These are phyloP conservation scores for Malurus elegans DNA, from an alignment of 2,113 vertebrate genomes.

Conservation along the genomic window DNA sequence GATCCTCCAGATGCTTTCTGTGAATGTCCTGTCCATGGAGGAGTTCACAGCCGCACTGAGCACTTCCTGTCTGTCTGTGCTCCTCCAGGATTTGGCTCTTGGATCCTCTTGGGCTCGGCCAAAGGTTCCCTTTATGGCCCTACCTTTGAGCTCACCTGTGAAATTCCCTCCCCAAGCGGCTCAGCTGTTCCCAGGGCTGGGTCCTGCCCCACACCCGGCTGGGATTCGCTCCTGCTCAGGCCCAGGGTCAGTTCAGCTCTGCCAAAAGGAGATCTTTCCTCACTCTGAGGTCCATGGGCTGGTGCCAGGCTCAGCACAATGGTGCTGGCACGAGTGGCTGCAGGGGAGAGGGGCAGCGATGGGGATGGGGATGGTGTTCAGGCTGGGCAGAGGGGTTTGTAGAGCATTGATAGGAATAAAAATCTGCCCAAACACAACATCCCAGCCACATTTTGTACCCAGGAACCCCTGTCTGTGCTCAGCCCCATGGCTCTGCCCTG, in stretches of 20 bases:
- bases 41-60: not conserved
- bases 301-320: accelerated
- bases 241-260: not conserved
- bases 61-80: not conserved
- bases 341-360: not conserved
- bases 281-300: accelerated
- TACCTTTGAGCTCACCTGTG: not conserved
- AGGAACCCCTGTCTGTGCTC: not conserved
- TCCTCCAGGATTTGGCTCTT: not conserved
- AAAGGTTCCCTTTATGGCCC: conserved; percentile 31
- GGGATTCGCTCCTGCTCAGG: not conserved
- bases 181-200: not conserved
- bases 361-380: not conserved
- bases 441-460: not conserved
- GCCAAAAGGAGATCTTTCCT: not conserved
- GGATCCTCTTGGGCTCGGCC: not conserved
- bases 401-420: not conserved
- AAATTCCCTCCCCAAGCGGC: not conserved
- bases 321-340: accelerated
- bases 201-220: not conserved
- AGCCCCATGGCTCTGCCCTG: not conserved
- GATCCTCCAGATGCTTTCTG: not conserved
- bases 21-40: not conserved
- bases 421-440: not conserved
- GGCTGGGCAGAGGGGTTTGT: not conserved